Base-by-base conservation (phyloP, 1,140 invertebrate species). In the Drosophila subobscura region DNA sequence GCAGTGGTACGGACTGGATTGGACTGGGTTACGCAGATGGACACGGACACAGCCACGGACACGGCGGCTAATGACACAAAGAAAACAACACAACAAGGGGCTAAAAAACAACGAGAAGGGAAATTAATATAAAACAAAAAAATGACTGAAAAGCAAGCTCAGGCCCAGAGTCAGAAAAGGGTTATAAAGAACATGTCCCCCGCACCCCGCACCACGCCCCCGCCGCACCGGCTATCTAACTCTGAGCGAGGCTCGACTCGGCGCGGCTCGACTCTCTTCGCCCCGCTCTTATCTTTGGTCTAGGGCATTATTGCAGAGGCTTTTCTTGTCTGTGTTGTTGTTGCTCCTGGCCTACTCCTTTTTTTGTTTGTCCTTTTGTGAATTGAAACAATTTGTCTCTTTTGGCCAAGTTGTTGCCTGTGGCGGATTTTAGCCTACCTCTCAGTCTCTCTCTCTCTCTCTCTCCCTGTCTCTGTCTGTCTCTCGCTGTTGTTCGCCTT, bases 381-480 rank as follows among this genome's bases (percentile, higher is more conserved):
- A 84, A 84, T 84, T 84, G 80, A 85, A 85, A 85, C 81, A 85
- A 85, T 85, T 85, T 85, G 80, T 85, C 80, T 86, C 80, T 85
- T 79, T 85, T 80, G 77, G 72, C 77, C 72, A 80, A 84, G 55
- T 77, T 3, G 10, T 37, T 37, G 78, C 81, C 80, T 71, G 45
- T 42, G 42, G 61, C 58, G 63, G 67, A 40, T 67, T 75, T 70
- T 79, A 8, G 33, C 4, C 33, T 37, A 12, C 33, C 33, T 33
- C 7, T 10, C 27, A 3, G 7, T 10, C 7, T 0, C 27, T 6
- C 27, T 29, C 29, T 0, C 29, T 33, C 29, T 33, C 3, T 8
- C 29, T 10, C 7, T 0, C 29, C 3, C 29, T 33, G 2, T 37
- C 10, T 12, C 33, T 0, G 10, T 12, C 10, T 37, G 10, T 4